phyloP scores from a whole-genome alignment of 2,888 invertebrate species.

The Noctuana brunneofusca region DNA sequence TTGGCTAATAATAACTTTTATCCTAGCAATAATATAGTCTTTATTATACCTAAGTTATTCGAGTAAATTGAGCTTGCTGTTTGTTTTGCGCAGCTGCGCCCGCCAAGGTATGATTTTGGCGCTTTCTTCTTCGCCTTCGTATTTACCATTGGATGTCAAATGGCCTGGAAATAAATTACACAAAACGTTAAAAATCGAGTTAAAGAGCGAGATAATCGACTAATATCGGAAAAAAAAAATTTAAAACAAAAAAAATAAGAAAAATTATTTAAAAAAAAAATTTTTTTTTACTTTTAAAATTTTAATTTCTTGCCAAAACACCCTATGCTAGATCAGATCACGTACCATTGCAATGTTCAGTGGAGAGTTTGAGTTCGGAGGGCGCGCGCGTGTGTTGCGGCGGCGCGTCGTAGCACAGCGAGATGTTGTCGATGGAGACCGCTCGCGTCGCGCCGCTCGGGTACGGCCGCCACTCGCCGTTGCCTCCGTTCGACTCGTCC shows the following conservation, averaged over 20 bases:
- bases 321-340: too few relatives aligned
- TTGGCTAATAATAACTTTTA: slow-evolving; percentile 17
- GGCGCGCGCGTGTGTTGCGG: slow-evolving; percentile 68
- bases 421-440: slow-evolving; percentile 85
- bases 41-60: slow-evolving; percentile 73
- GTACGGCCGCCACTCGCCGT: slow-evolving; percentile 72
- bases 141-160: slow-evolving; percentile 65
- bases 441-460: slow-evolving; percentile 77
- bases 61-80: slow-evolving; percentile 92
- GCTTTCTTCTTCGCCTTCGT: slow-evolving; percentile 81
- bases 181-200: background rate
- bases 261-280: too few relatives aligned
- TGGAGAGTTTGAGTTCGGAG: slow-evolving; percentile 66
- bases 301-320: too few relatives aligned
- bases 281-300: too few relatives aligned
- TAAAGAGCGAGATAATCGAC: too few relatives aligned
- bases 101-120: slow-evolving; percentile 94
- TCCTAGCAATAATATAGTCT: slow-evolving; percentile 41
- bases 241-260: too few relatives aligned
- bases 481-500: slow-evolving; percentile 78
- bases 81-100: slow-evolving; percentile 93
- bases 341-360: slow-evolving; percentile 69
- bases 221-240: too few relatives aligned
- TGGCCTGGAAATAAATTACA: slow-evolving; percentile 55
- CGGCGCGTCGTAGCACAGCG: slow-evolving; percentile 71